Evolutionary conservation across 2,113 vertebrate genomes (phyloP).

Genomic region (Etheostoma spectabile): DNA sequence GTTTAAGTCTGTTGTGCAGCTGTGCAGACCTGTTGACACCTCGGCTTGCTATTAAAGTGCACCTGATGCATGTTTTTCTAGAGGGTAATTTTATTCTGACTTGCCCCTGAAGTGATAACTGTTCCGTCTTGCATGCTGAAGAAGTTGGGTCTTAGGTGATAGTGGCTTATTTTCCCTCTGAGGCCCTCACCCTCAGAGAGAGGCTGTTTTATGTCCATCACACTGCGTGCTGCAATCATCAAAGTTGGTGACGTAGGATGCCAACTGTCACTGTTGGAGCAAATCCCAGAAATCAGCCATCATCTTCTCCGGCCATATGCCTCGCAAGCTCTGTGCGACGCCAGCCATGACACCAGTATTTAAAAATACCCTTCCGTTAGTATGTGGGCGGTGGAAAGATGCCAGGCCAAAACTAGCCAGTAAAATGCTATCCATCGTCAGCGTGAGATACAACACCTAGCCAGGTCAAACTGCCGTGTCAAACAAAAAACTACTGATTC

Average conservation of each 20-base stretch:
- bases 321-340: slow-evolving; percentile 59
- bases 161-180: slow-evolving; percentile 40
- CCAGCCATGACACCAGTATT: slow-evolving; percentile 63
- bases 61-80: slow-evolving; percentile 65
- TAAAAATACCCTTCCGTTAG: slow-evolving; percentile 66
- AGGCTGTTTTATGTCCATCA: slow-evolving; percentile 46
- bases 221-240: slow-evolving; percentile 65
- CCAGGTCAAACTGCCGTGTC: slow-evolving; percentile 42
- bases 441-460: slow-evolving; percentile 31
- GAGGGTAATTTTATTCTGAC: slow-evolving; percentile 47
- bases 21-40: slow-evolving; percentile 65
- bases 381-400: slow-evolving; percentile 48
- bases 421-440: slow-evolving; percentile 52
- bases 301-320: slow-evolving; percentile 70
- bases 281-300: slow-evolving; percentile 77
- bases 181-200: slow-evolving; percentile 26
- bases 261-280: slow-evolving; percentile 83
- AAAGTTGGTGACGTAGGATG: slow-evolving; percentile 76
- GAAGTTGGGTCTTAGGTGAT: slow-evolving; percentile 14
- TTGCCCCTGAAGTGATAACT: slow-evolving; percentile 24
- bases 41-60: slow-evolving; percentile 47
- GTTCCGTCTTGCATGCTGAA: slow-evolving; percentile 22
- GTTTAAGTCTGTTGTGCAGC: slow-evolving; percentile 49
- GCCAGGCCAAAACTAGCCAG: slow-evolving; percentile 48
- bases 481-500: not conserved